Base-by-base conservation (phyloP, 2,113 vertebrate genomes). In the Seriola rivoliana region DNA sequence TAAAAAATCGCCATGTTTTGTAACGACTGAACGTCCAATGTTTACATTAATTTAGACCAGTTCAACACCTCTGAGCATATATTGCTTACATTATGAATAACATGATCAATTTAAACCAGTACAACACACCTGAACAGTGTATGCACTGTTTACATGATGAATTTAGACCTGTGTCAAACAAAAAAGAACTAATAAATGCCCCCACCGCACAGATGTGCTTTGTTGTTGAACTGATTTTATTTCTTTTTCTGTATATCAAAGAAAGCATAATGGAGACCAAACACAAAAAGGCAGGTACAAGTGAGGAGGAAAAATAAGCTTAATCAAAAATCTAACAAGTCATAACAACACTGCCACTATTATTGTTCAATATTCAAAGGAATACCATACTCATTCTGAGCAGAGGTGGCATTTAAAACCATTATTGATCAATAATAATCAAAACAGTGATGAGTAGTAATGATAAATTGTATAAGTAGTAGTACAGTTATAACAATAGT, bases 401-500 rank as follows among this genome's bases (percentile, higher is more conserved):
- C 85, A 91, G 84, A 90, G 88, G 93, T 93, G 93, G 93, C 93
- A 92, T 94, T 92, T 86, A 92, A 94, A 95, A 95, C 90, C 85
- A 92, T 91, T 93, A 94, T 94, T 90, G 91, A 93, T 93, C 91
- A 93, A 93, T 91, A 93, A 93, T 93, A 94, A 92, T 92, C 83
- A 95, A 91, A 95, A 95, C 92, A 91, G 93, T 93, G 93, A 95
- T 94, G 93, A 95, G 88, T 93, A 95, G 90, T 93, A 95, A 93
- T 94, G 88, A 93, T 93, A 94, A 92, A 94, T 92, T 32, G 92
- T 93, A 94, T 93, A 92, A 95, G 94, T 95, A 95, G 94, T 95
- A 95, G 94, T 95, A 95, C 93, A 95, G 93, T 94, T 95, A 95
- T 95, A 95, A 94, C 91, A 93, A 93, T 93, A 94, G 93, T 95